Evolutionary conservation across 2,888 invertebrate genomes (phyloP).

Genomic region (Polylopha cassiicola): DNA sequence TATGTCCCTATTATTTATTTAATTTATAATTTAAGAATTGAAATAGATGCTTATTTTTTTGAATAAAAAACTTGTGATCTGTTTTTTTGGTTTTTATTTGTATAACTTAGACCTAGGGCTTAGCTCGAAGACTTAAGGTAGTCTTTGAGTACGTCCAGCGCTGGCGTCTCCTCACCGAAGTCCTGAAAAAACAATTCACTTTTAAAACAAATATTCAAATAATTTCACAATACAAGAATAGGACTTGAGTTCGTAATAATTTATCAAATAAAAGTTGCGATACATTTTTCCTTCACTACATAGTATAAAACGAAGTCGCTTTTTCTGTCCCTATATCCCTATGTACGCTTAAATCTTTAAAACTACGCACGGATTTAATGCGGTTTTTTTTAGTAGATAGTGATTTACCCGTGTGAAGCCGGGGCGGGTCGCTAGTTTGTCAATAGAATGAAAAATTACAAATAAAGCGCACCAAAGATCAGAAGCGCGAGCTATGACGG

Average conservation of each 20-base stretch:
- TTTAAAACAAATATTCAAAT: constrained; percentile 4
- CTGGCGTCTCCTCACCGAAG: constrained; percentile 98
- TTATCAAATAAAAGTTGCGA: not conserved
- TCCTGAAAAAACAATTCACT: constrained; percentile 80
- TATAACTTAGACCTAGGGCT: constrained; percentile 56
- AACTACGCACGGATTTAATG: no score
- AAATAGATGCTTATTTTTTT: not conserved
- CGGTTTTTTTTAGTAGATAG: no score
- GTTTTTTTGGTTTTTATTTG: constrained; percentile 66
- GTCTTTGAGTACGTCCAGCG: constrained; percentile 95
- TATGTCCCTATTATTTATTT: not conserved
- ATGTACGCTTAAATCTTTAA: no score
- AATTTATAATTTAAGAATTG: not conserved
- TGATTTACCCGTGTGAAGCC: no score
- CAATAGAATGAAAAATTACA: no score
- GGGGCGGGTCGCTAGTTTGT: no score
- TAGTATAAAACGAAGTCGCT: no score
- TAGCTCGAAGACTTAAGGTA: constrained; percentile 92
- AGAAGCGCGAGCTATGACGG: no score
- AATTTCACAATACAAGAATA: not conserved
- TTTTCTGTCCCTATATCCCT: no score
- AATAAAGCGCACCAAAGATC: no score
- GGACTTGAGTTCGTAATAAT: not conserved
- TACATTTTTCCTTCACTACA: no score
- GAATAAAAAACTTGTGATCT: constrained; percentile 36